Evolutionary conservation across 1,140 invertebrate species (phyloP), one percentile per base, ranked within the genome.

Genomic region (Panagrolaimus sp.): DNA sequence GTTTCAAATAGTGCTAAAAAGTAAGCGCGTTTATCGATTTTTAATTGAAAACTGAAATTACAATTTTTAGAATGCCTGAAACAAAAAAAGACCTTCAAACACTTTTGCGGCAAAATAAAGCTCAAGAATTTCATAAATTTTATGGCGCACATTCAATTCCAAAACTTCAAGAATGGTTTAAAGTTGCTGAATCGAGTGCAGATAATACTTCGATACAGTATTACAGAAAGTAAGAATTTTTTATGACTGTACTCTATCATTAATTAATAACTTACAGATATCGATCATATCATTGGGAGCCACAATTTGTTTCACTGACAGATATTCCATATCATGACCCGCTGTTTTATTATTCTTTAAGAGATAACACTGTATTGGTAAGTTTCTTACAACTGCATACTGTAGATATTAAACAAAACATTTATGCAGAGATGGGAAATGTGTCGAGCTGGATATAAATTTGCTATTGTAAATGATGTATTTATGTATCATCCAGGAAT

Each of bases 401-500:
- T 20, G 5, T n/a, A n/a, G n/a, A n/a, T n/a, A n/a, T n/a, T n/a
- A n/a, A n/a, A n/a, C n/a, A n/a, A n/a, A n/a, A n/a, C n/a, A n/a
- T n/a, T n/a, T n/a, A n/a, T 69, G 14, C 8, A 69, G 67, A 23
- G 67, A 20, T 69, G 67, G 67, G 67, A 69, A 48, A 69, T 69
- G 67, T 69, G 67, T 16, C 67, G 67, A 23, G 67, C 67, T 9
- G 67, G 67, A n/a, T 69, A 68, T 42, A 69, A 69, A 25, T 69
- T 69, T 20, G 67, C 67, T 4, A 69, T 69, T 53, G 20, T 69
- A 9, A n/a, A 69, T n/a, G 47, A 69, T 16, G 67, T 69, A 8
- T 69, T 66, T 42, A 69, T 69, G 67, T 69, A 63, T 53, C 67
- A 69, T 44, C 46, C 63, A 13, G 67, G 67, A 16, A 67, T 48